Base-by-base conservation (phyloP, 2,797 vertebrate species). In the Todus mexicanus region DNA sequence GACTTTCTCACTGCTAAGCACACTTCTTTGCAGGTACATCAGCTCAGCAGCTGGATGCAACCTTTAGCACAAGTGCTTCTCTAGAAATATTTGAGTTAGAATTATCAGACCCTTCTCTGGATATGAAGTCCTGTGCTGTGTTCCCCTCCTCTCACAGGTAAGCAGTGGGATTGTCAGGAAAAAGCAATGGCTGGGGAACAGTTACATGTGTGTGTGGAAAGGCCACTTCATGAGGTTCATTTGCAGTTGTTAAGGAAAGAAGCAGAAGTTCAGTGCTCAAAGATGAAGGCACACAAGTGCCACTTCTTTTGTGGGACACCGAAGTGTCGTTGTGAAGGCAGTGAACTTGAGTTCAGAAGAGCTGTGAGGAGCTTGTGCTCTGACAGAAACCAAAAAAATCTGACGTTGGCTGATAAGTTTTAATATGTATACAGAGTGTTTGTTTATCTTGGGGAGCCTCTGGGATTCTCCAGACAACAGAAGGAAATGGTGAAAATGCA, bases 51-150 rank as follows among this genome's bases (percentile, higher is more conserved):
- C 97, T 99, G 57, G 99, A 99, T 96, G 99, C 99, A 81, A 99
- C 98, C 50, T 99, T 99, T 97, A 99, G 99, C 95, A 99, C 99
- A 84, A 99, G 64, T 93, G 99, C 99, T 84, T 99, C 99, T 22
- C 90, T 99, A 88, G 99, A 99, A 97, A 98, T 99, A 94, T 99
- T 99, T 68, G 98, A 99, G 96, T 95, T 99, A 96, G 99, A 99
- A 84, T 97, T 99, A 95, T 97, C 98, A 2, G 99, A 99, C 21
- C 98, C 98, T 2, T 98, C 98, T 1, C 96, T 99, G 97, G 98
- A 99, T 89, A 99, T 99, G 99, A 99, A 99, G 95, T 98, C 98
- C 23, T 98, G 98, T 11, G 99, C 99, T 79, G 98, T 98, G 18
- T 98, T 98, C 89, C 98, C 98, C 20, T 99, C 99, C 42, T 92